Evolutionary conservation across 2,113 vertebrate genomes (phyloP), one percentile per base, ranked within the genome.

Genomic region (Phoenicopterus ruber): DNA sequence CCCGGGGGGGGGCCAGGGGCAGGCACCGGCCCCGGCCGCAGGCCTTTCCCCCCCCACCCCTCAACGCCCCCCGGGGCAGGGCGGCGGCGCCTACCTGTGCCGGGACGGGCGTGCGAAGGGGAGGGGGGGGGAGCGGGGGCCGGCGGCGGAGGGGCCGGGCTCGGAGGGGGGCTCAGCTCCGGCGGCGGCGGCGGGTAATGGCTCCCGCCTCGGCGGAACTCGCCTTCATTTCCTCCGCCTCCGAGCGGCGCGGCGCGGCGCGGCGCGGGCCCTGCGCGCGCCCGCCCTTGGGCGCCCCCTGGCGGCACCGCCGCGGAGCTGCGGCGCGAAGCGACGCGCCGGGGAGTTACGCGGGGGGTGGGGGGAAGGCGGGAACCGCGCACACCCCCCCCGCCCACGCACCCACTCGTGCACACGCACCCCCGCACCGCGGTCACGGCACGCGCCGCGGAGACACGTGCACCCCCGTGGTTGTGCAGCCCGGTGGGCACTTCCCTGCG

Each of bases 221-320:
- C 76, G 76, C 86, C 87, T 82, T 74, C 87, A 89, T 89, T 89
- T 89, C 78, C 87, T 82, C 87, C 78, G 69, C 84, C 72, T 49
- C 67, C 82, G n/a, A n/a, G n/a, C n/a, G n/a, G n/a, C n/a, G n/a
- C n/a, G n/a, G n/a, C n/a, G n/a, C 54, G 31, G 52, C 21, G 67
- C 85, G 62, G 59, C 76, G 63, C n/a, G 65, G 66, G 69, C 55
- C 61, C 71, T 36, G 83, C 62, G 52, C 70, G 55, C 49, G 17
- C 18, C 65, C 65, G 63, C 47, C 31, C 25, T 13, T 7, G 10
- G 54, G 44, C 38, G 19, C 87, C 78, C 15, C 70, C 78, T 42
- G 46, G 10, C 26, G 59, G 74, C 11, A 4, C 63, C 79, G 62
- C 49, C 62, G 62, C n/a, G n/a, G n/a, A n/a, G n/a, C n/a, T n/a